Percentiles rank a stretch among this genome's conserved stretches.
These are phyloP conservation scores for Fundulus diaphanus DNA, from an alignment of 2,797 vertebrate genomes.

Conservation along the genomic window DNA sequence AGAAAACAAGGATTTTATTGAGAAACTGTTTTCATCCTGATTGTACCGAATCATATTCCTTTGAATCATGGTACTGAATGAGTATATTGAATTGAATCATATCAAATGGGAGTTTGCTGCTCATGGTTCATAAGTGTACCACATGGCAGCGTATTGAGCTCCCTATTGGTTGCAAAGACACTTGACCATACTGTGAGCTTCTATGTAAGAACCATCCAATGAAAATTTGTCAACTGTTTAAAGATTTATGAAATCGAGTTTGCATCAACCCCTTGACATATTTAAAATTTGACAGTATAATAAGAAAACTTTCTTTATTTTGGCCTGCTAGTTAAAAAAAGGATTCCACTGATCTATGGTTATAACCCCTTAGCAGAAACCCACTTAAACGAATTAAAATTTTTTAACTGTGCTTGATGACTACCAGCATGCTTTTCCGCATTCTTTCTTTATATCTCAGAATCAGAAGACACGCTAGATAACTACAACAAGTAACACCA, in stretches of 20 bases:
- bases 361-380: no score
- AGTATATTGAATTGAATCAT: not conserved
- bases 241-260: no score
- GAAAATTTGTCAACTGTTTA: not conserved
- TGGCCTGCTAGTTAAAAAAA: not conserved
- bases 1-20: not conserved
- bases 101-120: not conserved
- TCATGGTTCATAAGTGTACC: not conserved
- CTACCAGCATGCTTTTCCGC: not conserved
- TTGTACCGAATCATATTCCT: no score
- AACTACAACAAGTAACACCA: no score
- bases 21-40: not conserved
- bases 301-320: not conserved
- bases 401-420: not conserved
- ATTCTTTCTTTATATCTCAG: not conserved
- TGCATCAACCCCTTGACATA: not conserved
- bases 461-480: not conserved
- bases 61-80: no score
- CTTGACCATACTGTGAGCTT: not conserved
- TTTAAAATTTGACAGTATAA: not conserved
- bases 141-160: not conserved
- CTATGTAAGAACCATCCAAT: not conserved
- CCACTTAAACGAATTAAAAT: no score
- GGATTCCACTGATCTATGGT: not conserved
- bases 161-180: not conserved